Base-by-base conservation (phyloP, 2,797 vertebrate species). In the Onychomys arenicola region DNA sequence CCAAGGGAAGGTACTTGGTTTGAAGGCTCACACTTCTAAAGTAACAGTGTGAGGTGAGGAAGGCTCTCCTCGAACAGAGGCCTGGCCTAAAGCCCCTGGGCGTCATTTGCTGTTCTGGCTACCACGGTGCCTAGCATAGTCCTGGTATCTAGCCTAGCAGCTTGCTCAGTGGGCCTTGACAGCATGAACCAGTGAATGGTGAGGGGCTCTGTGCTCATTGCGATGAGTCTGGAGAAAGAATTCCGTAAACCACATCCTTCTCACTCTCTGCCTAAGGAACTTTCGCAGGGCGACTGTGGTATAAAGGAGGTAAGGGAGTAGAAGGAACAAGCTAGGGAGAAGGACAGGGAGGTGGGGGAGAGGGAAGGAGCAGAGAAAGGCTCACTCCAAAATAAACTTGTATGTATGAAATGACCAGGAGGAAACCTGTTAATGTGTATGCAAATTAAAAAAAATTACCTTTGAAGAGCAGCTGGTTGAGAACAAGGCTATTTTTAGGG, bases 401-500 rank as follows among this genome's bases (percentile, higher is more conserved):
- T 52, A 7, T 5, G 8, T 52, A 7, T n/a, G 43, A n/a, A 87
- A 17, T 3, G 2, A 29, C 46, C 46, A 87, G 27, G 52, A 87
- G 65, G 23, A 71, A 55, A 32, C 40, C 82, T 23, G n/a, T 83
- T 71, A 16, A 52, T 71, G 71, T 55, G 65, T 16, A 37, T 55
- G 4, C 34, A 71, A 52, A 71, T 23, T 81, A 16, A 16, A 29
- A 55, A 71, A 52, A 17, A 7, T 55, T 23, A n/a, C 27, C 17
- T 85, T 37, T 52, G 4, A 59, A 77, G 4, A 40, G 52, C 10
- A 6, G 2, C 19, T 34, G 19, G 10, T 46, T 89, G 27, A 78
- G 49, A 96, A 23, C n/a, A 71, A 84, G 17, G 43, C 34, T 89
- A 73, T 96, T 95, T 97, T 91, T 97, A 78, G 95, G 69, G 21